Conservation (phyloP, 2,113 vertebrate genomes). For the Hypomesus transpacificus region DNA sequence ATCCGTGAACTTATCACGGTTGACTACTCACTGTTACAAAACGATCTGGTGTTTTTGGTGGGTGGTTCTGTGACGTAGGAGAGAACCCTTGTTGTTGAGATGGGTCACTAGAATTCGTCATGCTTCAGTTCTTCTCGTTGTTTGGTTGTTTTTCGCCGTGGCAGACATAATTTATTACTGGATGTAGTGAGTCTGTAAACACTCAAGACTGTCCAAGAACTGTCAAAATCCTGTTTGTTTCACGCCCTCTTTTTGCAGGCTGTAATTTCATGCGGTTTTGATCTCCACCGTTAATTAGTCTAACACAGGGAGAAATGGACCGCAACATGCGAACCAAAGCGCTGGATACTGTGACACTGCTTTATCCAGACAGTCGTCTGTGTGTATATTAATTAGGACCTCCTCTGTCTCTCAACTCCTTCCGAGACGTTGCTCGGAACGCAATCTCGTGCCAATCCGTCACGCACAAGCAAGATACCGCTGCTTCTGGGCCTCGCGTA, state of each 20-base stretch:
- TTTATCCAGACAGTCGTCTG: conserved; percentile 77
- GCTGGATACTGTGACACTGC: conserved; percentile 76
- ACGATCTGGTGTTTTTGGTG: background rate
- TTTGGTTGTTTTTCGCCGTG: conserved; percentile 39
- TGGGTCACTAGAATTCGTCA: conserved; percentile 47
- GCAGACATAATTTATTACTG: conserved; percentile 67
- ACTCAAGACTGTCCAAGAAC: conserved; percentile 64
- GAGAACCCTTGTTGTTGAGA: conserved; percentile 24
- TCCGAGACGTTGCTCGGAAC: conserved; percentile 24
- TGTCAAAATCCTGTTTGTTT: conserved; percentile 76
- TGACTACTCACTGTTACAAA: background rate
- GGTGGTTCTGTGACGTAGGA: conserved; percentile 8
- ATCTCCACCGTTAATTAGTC: conserved; percentile 85
- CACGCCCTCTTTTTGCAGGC: conserved; percentile 74
- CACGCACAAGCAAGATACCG: conserved; percentile 9
- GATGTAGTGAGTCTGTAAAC: conserved; percentile 41
- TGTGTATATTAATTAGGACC: conserved; percentile 76
- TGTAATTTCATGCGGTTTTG: conserved; percentile 84
- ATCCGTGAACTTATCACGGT: background rate
- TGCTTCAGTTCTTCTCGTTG: conserved; percentile 36
- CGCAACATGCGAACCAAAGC: conserved; percentile 78
- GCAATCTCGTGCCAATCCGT: conserved; percentile 25
- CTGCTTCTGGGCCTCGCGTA: conserved; percentile 4
- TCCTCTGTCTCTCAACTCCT: conserved; percentile 22
- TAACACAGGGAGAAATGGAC: conserved; percentile 79